phyloP scores from a whole-genome alignment of 1,140 invertebrate genomes.

The Trachymyrmex cornetzi region DNA sequence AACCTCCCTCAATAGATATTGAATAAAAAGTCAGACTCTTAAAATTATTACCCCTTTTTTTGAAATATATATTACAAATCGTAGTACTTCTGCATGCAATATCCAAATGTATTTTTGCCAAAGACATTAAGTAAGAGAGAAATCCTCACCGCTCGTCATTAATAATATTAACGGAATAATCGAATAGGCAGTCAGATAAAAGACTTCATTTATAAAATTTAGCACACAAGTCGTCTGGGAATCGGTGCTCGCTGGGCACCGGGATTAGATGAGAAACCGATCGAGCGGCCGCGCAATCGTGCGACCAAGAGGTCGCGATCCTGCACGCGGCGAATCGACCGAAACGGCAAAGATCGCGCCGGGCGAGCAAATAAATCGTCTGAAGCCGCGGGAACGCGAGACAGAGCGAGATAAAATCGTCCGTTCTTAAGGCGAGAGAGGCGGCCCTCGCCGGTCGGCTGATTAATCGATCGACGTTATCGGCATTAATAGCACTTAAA shows the following conservation, averaged over 20 bases:
- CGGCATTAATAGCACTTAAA: conserved; percentile 67
- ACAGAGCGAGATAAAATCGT: conserved; percentile 59
- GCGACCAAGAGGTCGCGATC: conserved; percentile 49
- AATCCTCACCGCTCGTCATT: background rate
- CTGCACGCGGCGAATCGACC: conserved; percentile 2
- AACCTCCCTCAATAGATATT: too few relatives aligned
- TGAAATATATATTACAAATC: background rate
- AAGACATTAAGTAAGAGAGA: background rate
- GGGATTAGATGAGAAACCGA: conserved; percentile 5
- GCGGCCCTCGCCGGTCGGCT: conserved; percentile 38
- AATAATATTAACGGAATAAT: conserved; percentile 22
- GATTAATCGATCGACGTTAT: conserved; percentile 70
- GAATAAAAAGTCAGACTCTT: too few relatives aligned
- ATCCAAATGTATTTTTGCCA: background rate
- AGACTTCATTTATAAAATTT: conserved; percentile 15
- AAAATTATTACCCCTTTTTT: too few relatives aligned
- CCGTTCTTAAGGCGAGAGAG: conserved; percentile 57
- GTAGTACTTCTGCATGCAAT: background rate
- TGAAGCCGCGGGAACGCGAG: conserved; percentile 54
- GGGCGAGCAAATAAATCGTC: conserved; percentile 56
- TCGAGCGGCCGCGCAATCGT: conserved; percentile 22
- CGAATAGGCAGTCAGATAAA: conserved; percentile 7
- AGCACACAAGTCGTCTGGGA: background rate
- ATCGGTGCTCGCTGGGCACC: background rate
- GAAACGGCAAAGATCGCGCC: conserved; percentile 36